Evolutionary conservation across 1,140 invertebrate species (phyloP).

Genomic region (Heliconius congener): DNA sequence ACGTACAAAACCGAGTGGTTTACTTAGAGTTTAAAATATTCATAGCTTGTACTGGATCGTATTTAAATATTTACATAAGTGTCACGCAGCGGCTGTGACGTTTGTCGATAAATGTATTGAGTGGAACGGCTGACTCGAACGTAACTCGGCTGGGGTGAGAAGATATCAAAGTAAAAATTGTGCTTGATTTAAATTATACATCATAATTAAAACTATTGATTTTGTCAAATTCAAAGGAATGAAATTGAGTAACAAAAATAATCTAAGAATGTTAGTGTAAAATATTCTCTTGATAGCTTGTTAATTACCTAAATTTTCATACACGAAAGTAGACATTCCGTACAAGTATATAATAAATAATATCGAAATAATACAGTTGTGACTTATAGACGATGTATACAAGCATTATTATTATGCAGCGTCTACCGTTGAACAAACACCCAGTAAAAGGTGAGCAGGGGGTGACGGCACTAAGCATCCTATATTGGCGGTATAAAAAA

Average conservation of each 20-base stretch:
- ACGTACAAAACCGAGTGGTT: conserved; percentile 72
- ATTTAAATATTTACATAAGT: conserved; percentile 84
- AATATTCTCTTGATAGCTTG: too few relatives aligned
- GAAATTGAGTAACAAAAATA: background rate
- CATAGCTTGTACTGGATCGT: conserved; percentile 83
- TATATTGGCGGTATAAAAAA: conserved; percentile 79
- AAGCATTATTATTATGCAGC: background rate
- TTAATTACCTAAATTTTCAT: too few relatives aligned
- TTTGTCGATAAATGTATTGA: conserved; percentile 79
- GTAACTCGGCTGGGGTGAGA: conserved; percentile 46
- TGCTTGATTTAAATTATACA: background rate
- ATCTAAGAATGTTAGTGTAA: too few relatives aligned
- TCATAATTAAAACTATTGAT: background rate
- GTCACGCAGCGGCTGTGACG: conserved; percentile 78
- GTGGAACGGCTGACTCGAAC: conserved; percentile 62
- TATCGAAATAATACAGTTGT: background rate
- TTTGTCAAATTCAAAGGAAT: background rate
- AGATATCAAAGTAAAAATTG: conserved; percentile 8
- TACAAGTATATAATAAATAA: too few relatives aligned
- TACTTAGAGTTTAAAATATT: conserved; percentile 82
- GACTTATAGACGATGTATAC: background rate
- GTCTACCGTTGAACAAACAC: conserved; percentile 27
- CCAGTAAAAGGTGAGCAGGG: conserved; percentile 43
- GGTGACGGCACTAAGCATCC: conserved; percentile 63
- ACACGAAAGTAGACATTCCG: too few relatives aligned